Percentiles rank a stretch among this genome's conserved stretches.
Evolutionary conservation across 2,888 invertebrate genomes (phyloP).

Genomic region (Hirtodrosophila cameraria): DNA sequence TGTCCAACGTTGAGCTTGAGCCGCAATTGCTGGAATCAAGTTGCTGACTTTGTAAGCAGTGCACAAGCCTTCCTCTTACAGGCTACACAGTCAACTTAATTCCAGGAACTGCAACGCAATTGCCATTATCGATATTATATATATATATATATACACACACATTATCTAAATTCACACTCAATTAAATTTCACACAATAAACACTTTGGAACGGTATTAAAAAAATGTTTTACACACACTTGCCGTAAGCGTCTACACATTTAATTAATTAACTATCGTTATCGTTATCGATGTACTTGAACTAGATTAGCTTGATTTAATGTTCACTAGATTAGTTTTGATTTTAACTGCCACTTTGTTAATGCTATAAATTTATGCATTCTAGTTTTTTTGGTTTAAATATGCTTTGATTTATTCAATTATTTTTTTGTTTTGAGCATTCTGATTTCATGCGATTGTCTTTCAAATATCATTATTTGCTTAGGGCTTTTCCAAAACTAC

Average conservation of each 20-base stretch:
- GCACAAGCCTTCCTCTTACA: constrained; percentile 79
- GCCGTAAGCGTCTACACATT: background rate
- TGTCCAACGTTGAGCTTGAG: constrained; percentile 57
- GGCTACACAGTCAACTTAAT: constrained; percentile 85
- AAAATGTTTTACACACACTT: background rate
- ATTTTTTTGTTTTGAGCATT: constrained; percentile 73
- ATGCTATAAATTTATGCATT: constrained; percentile 30
- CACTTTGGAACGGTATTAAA: constrained; percentile 20
- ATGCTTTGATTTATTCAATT: constrained; percentile 39
- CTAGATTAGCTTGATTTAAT: constrained; percentile 37
- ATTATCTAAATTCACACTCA: constrained; percentile 14
- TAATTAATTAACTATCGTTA: constrained; percentile 15
- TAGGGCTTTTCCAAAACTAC: constrained; percentile 28
- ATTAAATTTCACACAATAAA: constrained; percentile 26
- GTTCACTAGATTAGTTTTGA: constrained; percentile 64
- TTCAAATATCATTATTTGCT: constrained; percentile 50
- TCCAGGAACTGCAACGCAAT: constrained; percentile 84
- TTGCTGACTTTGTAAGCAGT: constrained; percentile 83
- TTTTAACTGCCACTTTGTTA: constrained; percentile 55
- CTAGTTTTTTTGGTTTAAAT: constrained; percentile 48
- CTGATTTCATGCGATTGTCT: constrained; percentile 68
- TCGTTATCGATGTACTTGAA: constrained; percentile 58
- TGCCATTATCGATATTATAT: constrained; percentile 15
- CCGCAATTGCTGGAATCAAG: constrained; percentile 85
- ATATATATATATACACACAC: constrained; percentile 20